Evolutionary conservation across 2,888 invertebrate species (phyloP).

Genomic region (Hydrotaea cyrtoneurina): DNA sequence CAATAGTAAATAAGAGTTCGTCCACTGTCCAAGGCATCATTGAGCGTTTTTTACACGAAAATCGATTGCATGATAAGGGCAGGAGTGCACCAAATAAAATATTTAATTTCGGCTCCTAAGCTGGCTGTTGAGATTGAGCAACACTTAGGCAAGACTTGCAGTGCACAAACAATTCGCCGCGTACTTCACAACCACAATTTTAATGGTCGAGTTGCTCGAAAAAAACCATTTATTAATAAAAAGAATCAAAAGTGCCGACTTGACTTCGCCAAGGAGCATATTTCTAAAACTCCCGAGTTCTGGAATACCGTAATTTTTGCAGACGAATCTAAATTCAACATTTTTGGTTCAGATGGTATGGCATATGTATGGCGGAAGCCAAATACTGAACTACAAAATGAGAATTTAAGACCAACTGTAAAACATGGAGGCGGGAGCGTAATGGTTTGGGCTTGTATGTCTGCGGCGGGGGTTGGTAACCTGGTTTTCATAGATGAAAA

Average conservation of each 20-base stretch:
- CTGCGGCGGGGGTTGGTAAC: constrained; percentile 49
- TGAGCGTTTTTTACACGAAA: not conserved
- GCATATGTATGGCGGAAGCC: too few relatives aligned
- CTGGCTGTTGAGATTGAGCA: too few relatives aligned
- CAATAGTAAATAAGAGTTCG: too few relatives aligned
- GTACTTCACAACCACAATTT: too few relatives aligned
- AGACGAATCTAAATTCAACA: not conserved
- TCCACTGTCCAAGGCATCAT: too few relatives aligned
- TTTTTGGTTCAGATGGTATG: constrained; percentile 35
- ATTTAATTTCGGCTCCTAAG: too few relatives aligned
- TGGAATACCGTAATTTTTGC: too few relatives aligned
- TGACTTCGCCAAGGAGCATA: not conserved
- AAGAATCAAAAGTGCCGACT: not conserved
- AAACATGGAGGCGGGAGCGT: constrained; percentile 59
- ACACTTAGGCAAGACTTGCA: too few relatives aligned
- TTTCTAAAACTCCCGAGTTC: not conserved
- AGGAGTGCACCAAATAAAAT: too few relatives aligned
- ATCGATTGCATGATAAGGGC: too few relatives aligned
- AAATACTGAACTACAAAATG: constrained; percentile 34
- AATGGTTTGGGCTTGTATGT: constrained; percentile 50
- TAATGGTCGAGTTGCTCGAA: not conserved
- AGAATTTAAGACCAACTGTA: constrained; percentile 36
- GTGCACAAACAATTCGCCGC: too few relatives aligned
- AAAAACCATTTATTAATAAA: constrained; percentile 14
- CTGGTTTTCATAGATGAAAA: constrained; percentile 30